Conservation (phyloP, 1,140 invertebrate species). For the Philaenus spumarius region DNA sequence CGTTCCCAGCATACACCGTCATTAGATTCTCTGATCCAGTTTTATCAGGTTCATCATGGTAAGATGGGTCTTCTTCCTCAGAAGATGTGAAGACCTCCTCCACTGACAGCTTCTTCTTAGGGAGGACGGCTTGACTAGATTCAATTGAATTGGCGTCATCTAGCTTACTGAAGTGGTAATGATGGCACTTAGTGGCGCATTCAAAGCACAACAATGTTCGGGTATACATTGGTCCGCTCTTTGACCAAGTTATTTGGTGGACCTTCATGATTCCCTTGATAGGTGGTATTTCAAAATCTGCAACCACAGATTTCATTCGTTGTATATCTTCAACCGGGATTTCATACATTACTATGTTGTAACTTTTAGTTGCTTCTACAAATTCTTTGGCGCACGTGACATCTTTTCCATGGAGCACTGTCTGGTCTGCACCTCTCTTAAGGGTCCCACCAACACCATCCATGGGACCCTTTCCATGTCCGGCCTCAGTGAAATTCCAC, state of each 20-base stretch:
- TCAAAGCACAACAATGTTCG: not conserved
- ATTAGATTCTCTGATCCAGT: not conserved
- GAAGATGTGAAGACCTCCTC: constrained; percentile 1
- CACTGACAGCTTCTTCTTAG: not conserved
- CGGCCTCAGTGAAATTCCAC: too few species aligned
- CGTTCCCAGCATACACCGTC: not conserved
- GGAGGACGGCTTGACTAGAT: not conserved
- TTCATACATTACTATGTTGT: not conserved
- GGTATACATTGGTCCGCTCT: not conserved
- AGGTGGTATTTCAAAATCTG: not conserved
- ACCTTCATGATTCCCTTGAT: too few species aligned
- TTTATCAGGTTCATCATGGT: not conserved
- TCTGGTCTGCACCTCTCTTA: too few species aligned
- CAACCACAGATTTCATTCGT: not conserved
- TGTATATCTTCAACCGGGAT: not conserved
- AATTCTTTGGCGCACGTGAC: constrained; percentile 13
- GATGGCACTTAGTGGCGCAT: not conserved
- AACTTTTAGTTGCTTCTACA: not conserved
- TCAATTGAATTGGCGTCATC: not conserved
- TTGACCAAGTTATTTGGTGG: not conserved
- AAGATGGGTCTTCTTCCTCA: not conserved
- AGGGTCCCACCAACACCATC: too few species aligned
- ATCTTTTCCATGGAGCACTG: constrained; percentile 31
- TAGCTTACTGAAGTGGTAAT: not conserved
- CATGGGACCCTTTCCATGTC: too few species aligned